Conservation (phyloP, 2,113 vertebrate genomes). For the Phocoena sinus region DNA sequence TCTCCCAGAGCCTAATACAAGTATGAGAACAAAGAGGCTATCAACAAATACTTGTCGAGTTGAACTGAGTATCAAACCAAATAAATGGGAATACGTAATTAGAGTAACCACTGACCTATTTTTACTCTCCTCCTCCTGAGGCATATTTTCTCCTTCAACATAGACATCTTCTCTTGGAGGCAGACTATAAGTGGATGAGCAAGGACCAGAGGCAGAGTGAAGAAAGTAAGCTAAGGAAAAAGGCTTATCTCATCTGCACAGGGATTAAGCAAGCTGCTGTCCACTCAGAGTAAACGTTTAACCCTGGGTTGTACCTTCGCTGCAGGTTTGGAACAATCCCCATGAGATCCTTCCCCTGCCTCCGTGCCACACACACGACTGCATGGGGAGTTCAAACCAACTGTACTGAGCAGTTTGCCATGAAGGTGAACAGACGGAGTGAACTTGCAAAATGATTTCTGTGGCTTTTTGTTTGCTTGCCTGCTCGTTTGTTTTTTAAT, state of each 20-base stretch:
- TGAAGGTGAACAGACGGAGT: background rate
- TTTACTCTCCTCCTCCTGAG: constrained; percentile 39
- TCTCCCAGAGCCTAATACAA: background rate
- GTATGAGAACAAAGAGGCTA: constrained; percentile 29
- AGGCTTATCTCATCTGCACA: constrained; percentile 35
- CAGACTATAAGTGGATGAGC: constrained; percentile 37
- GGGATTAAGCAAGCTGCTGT: background rate
- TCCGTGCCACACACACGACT: background rate
- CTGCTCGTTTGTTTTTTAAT: constrained; percentile 11
- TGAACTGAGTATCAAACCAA: constrained; percentile 43
- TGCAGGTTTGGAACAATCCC: constrained; percentile 1
- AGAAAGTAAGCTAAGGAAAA: constrained; percentile 38
- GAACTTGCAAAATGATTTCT: constrained; percentile 31
- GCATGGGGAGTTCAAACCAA: background rate
- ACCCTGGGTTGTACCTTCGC: background rate
- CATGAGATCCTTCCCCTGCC: background rate
- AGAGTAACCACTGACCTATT: constrained; percentile 47
- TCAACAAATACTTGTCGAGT: constrained; percentile 52
- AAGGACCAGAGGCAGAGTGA: constrained; percentile 25
- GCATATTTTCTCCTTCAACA: constrained; percentile 48
- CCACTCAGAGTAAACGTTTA: constrained; percentile 37
- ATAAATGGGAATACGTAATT: constrained; percentile 25
- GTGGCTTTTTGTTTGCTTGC: background rate
- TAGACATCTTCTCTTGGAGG: constrained; percentile 27
- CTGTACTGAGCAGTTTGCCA: background rate